phyloP scores from a whole-genome alignment of 1,140 invertebrate genomes.

The Dreissena polymorpha region DNA sequence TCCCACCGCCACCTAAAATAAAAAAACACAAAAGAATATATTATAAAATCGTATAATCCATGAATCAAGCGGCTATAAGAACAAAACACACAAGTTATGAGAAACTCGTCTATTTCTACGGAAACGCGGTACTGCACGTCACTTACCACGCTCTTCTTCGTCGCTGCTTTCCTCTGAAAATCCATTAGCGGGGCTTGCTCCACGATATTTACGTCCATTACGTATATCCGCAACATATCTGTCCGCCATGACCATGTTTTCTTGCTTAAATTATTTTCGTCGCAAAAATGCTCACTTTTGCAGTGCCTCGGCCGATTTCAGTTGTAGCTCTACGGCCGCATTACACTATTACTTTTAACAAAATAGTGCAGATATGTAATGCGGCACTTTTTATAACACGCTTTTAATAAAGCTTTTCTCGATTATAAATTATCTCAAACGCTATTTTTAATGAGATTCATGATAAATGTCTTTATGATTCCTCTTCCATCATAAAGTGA shows the following conservation, averaged over 20 bases:
- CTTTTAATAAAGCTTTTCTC: no score
- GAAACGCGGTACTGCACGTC: neutral
- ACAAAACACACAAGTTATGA: no score
- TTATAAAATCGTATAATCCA: neutral
- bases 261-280: neutral
- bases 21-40: constrained; percentile 33
- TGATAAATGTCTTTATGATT: no score
- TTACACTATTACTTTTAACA: no score
- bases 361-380: no score
- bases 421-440: no score
- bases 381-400: no score
- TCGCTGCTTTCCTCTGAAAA: constrained; percentile 83
- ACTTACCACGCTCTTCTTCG: constrained; percentile 57
- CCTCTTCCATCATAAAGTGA: no score
- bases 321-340: no score
- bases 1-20: constrained; percentile 90
- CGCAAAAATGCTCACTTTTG: no score
- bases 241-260: constrained; percentile 90
- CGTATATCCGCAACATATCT: constrained; percentile 89
- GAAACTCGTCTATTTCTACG: neutral
- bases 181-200: constrained; percentile 92
- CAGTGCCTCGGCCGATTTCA: no score
- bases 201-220: constrained; percentile 92
- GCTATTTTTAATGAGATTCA: no score
- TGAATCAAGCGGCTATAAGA: neutral